Evolutionary conservation across 2,888 invertebrate species (phyloP), one percentile per base, ranked within the genome.

Genomic region (Netelia fuscicornis): DNA sequence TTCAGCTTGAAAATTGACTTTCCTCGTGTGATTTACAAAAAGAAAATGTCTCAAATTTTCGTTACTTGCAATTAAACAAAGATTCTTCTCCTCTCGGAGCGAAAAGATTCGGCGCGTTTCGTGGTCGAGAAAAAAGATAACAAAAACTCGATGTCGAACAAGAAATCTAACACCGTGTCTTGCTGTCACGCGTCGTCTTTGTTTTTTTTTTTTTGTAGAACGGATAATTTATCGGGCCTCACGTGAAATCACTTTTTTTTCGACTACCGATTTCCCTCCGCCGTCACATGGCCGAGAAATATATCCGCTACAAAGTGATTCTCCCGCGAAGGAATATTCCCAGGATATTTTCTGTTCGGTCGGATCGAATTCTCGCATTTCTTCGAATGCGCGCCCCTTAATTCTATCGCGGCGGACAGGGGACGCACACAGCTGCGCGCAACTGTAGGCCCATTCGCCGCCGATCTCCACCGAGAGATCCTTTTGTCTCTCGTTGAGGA

Each of bases 401-500:
- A 83, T 84, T 77, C 44, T 84, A 64, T 48, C 30, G 44, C 58
- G 42, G 58, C 62, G 54, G 75, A 77, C 74, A 74, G 48, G 37
- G 30, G 9, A 37, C 9, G n/a, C 11, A 42, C 70, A 42, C 30
- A 44, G 44, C 70, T 23, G 71, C 62, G 80, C 75, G 76, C 44
- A 74, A 76, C 81, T 81, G 71, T 23, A 48, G 56, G 64, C 42
- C 64, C 65, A 67, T 78, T 86, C 77, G 81, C 83, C 78, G 84
- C 86, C 30, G 87, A 86, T 86, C 82, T 80, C 72, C 85, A 20
- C 62, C 78, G 37, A 85, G 54, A 85, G 89, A 90, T 91, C 91
- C 93, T 92, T 93, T 93, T 93, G 93, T 93, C 92, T 93, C 91
- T 89, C 83, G 85, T 86, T 87, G 87, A 82, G 86, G 87, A 87